Base-by-base conservation (phyloP, 2,797 vertebrate genomes). In the Myotis vivesi region DNA sequence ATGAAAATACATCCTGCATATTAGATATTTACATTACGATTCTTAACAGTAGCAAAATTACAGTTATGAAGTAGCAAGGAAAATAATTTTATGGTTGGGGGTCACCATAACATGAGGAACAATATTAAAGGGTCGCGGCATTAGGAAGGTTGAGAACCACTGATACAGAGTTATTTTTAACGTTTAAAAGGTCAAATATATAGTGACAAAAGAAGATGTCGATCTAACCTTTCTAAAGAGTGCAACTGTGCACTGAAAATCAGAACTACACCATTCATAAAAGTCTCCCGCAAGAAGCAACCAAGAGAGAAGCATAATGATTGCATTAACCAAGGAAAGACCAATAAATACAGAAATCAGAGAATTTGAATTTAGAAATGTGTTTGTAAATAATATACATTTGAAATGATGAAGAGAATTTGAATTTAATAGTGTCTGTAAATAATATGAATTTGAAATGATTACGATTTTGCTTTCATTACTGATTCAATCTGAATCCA, bases 181-280 rank as follows among this genome's bases (percentile, higher is more conserved):
- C 1, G 87, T 93, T 51, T 44, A 73, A 89, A 96, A 41, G 11
- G 69, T 41, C 36, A 71, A 71, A 41, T 41, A 25, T 3, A 71
- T 7, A 12, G 69, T 71, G 66, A 20, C 16, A 4, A 33, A 69
- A 76, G 73, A 51, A n/a, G 15, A 30, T 13, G 79, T 79, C 84
- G 91, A 91, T 88, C 77, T 6, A 77, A 28, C 53, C 20, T 87
- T 95, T 95, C 71, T 71, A 81, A 95, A 79, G 15, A 95, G 22
- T 4, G 23, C 3, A 5, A 6, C 4, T 66, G 8, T 91, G 28
- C 92, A 97, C 72, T 44, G 53, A 96, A 91, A 80, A 68, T 80
- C n/a, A 94, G 89, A 96, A 91, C n/a, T 33, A 64, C n/a, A 36
- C 8, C 28, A 41, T 94, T 88, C 28, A 80, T 86, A 72, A 96